Evolutionary conservation across 2,888 invertebrate species (phyloP), one percentile per base, ranked within the genome.

Genomic region (Drosophila koepferae): DNA sequence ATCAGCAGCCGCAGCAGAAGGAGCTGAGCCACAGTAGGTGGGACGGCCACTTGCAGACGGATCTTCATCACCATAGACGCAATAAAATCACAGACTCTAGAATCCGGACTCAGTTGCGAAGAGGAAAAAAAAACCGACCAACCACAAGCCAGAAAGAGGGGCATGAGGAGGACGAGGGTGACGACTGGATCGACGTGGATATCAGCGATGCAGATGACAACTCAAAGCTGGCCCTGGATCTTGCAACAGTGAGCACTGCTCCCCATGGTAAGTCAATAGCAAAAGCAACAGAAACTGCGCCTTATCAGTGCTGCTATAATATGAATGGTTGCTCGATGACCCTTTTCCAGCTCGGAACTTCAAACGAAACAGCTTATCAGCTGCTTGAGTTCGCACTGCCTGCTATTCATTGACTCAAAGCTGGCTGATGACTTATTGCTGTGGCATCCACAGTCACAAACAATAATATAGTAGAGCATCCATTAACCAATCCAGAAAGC

Each of bases 161-260:
- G 9, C 36, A 36, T 20, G 28, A 23, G 28, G 53, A 69, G 9
- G 65, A 80, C 20, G 72, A 77, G n/a, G 84, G 86, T 28, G 83
- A 88, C 58, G 82, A 83, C 34, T 80, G 73, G 70, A 66, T 80
- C 53, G 87, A 88, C 71, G 72, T 61, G 41, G 82, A 80, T 51
- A 68, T 59, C n/a, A 85, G 72, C 41, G 82, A 72, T 16, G 41
- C 64, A n/a, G 36, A 41, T 36, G 82, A 79, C 18, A 60, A 63
- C 31, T 49, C 66, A 12, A 58, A 65, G 48, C n/a, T 55, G 7
- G 8, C 63, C 2, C 16, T 58, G 40, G 72, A 80, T 20, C 10
- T 65, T 31, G 28, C 60, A 20, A 67, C 55, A 62, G 54, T 63
- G 6, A 69, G 64, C 60, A 77, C 60, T 28, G 74, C 77, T 16